Evolutionary conservation across 2,113 vertebrate genomes (phyloP).

Genomic region (Tragelaphus imberbis): DNA sequence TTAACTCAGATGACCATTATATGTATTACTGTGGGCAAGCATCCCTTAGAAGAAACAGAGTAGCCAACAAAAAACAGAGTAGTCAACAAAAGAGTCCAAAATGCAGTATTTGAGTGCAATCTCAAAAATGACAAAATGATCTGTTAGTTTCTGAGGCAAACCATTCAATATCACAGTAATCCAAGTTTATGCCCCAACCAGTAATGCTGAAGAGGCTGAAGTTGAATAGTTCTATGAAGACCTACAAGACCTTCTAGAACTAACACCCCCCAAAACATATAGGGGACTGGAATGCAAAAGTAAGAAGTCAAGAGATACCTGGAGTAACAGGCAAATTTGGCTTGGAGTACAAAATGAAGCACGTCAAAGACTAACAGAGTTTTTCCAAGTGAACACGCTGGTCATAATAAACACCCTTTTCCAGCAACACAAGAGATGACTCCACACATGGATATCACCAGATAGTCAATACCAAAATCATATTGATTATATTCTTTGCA

Average conservation of each 20-base stretch:
- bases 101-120: neutral
- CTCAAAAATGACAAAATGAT: neutral
- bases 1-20: neutral
- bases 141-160: neutral
- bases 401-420: neutral
- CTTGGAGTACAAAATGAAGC: neutral
- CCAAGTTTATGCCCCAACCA: neutral
- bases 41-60: neutral
- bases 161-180: neutral
- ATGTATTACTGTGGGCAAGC: neutral
- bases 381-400: neutral
- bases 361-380: neutral
- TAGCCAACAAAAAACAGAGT: neutral
- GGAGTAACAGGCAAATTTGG: neutral
- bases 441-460: neutral
- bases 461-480: neutral
- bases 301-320: neutral
- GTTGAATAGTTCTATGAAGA: neutral
- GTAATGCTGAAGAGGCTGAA: neutral
- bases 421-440: neutral
- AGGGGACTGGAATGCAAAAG: neutral
- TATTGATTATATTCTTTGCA: neutral
- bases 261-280: neutral
- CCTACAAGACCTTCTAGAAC: neutral
- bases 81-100: neutral